Percentiles rank a stretch among this genome's conserved stretches.
These are phyloP conservation scores for Papilio polytes DNA, from an alignment of 1,140 invertebrate species.

Conservation along the genomic window DNA sequence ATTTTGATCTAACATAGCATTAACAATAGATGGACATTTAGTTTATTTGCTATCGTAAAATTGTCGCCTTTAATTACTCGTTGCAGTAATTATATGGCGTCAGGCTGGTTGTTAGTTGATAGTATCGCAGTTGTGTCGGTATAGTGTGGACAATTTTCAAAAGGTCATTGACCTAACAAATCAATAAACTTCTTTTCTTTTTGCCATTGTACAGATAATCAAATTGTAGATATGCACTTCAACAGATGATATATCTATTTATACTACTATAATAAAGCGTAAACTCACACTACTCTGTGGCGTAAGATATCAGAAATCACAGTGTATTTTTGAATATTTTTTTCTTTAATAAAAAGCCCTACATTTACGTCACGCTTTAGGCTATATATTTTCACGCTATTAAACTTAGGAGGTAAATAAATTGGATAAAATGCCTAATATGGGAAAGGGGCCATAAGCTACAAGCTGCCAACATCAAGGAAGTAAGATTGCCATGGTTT, in stretches of 20 bases:
- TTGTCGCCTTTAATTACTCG: not conserved
- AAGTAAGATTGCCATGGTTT: too few species aligned
- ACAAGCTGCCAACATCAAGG: too few species aligned
- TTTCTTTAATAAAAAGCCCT: too few species aligned
- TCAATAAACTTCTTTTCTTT: not conserved
- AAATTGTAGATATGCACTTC: not conserved
- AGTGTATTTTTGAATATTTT: too few species aligned
- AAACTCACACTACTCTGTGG: too few species aligned
- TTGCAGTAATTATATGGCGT: not conserved
- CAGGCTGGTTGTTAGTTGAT: constrained; percentile 2
- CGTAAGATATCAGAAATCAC: too few species aligned
- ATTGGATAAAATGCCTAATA: too few species aligned
- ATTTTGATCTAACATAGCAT: not conserved
- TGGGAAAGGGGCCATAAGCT: too few species aligned
- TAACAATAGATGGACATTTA: not conserved
- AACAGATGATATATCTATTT: not conserved
- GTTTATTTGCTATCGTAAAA: not conserved
- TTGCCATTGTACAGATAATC: not conserved
- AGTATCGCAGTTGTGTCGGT: not conserved
- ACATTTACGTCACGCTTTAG: too few species aligned
- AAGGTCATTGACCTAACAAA: not conserved
- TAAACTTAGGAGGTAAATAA: too few species aligned
- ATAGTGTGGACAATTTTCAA: not conserved
- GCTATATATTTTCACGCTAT: too few species aligned
- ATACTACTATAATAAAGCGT: too few species aligned